phyloP scores from a whole-genome alignment of 2,113 vertebrate species.

The Motacilla alba region DNA sequence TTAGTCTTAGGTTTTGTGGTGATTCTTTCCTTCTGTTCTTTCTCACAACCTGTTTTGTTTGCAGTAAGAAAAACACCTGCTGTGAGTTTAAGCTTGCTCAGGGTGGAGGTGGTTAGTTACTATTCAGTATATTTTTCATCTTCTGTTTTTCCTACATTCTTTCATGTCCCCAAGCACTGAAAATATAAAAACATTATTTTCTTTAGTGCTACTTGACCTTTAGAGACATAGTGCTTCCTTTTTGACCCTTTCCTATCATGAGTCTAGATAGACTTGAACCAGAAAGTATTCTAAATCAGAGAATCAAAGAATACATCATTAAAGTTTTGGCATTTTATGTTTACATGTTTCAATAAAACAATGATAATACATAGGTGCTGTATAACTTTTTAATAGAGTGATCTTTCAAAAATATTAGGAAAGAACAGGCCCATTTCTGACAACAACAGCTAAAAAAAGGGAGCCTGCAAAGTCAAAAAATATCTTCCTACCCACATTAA shows the following conservation, averaged over 20 bases:
- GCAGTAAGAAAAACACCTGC: not conserved
- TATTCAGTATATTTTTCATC: not conserved
- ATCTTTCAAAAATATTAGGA: not conserved
- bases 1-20: not conserved
- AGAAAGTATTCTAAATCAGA: not conserved
- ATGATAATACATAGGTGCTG: fast-evolving
- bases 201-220: not conserved
- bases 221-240: not conserved
- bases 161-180: not conserved
- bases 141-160: not conserved
- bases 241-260: not conserved
- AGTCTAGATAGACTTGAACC: not conserved
- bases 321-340: not conserved
- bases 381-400: not conserved
- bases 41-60: not conserved
- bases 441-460: not conserved
- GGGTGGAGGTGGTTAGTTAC: not conserved
- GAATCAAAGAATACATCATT: not conserved
- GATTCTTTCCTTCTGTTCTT: not conserved
- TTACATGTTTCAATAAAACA: not conserved
- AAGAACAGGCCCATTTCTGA: not conserved
- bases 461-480: not conserved
- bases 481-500: not conserved
- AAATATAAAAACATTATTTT: not conserved
- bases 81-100: not conserved